Evolutionary conservation across 2,113 vertebrate species (phyloP).

Genomic region (Pituophis catenifer): DNA sequence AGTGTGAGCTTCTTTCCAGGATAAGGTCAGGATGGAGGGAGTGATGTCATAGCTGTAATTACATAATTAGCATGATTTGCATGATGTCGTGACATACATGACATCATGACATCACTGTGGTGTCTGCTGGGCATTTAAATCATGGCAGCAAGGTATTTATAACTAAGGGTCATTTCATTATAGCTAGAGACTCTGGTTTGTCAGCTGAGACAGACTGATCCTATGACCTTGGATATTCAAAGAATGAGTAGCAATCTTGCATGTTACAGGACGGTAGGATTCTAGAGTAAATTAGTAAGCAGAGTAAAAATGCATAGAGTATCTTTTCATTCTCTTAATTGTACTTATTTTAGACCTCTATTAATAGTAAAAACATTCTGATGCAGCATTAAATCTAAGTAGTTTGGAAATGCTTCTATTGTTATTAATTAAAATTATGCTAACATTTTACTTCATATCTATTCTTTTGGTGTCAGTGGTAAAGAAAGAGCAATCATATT

Average conservation of each 20-base stretch:
- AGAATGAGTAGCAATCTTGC: neutral
- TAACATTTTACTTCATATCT: slow-evolving; percentile 6
- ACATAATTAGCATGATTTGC: neutral
- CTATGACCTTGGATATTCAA: neutral
- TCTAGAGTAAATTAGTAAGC: neutral
- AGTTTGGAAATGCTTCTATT: neutral
- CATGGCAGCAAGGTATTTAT: neutral
- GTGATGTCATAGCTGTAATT: neutral
- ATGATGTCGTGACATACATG: neutral
- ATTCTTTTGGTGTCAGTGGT: neutral
- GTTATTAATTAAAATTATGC: slow-evolving; percentile 7
- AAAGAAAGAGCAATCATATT: neutral
- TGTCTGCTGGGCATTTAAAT: neutral
- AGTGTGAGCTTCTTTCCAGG: neutral
- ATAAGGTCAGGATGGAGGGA: neutral
- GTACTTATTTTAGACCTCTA: neutral
- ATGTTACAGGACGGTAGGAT: neutral
- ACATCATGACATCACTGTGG: neutral
- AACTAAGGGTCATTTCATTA: neutral
- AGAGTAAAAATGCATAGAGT: neutral
- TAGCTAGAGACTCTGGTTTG: neutral
- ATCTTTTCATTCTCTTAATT: neutral
- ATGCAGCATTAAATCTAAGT: neutral
- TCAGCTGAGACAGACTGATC: neutral
- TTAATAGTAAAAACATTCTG: neutral